Evolutionary conservation across 2,888 invertebrate genomes (phyloP).

Genomic region (Cetonia aurata): DNA sequence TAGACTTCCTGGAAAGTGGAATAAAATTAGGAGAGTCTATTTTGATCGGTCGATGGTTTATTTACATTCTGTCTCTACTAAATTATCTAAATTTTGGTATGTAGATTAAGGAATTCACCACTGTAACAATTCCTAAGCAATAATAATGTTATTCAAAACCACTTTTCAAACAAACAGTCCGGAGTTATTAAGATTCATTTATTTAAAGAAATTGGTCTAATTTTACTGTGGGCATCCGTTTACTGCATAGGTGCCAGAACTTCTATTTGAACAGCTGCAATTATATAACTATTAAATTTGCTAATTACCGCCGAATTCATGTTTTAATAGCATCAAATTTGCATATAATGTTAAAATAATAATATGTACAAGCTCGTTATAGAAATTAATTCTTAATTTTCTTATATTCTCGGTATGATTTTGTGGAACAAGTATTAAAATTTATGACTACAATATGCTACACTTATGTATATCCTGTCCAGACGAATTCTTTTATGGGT

Average conservation of each 20-base stretch:
- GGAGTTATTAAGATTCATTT: too few species aligned
- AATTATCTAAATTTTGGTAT: too few species aligned
- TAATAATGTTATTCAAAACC: too few species aligned
- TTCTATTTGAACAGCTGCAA: conserved; percentile 30
- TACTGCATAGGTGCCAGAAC: conserved; percentile 30
- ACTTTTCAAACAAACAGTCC: too few species aligned
- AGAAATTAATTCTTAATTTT: conserved; percentile 32
- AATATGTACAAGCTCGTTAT: conserved; percentile 33
- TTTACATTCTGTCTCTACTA: too few species aligned
- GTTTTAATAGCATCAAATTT: conserved; percentile 35
- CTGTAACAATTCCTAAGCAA: too few species aligned
- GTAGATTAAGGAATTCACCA: too few species aligned
- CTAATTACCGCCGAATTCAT: conserved; percentile 27
- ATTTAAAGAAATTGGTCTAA: too few species aligned
- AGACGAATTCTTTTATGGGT: conserved; percentile 13
- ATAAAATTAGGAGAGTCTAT: too few species aligned
- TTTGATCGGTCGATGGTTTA: too few species aligned
- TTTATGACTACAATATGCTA: conserved; percentile 16
- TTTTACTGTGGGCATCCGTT: conserved; percentile 1
- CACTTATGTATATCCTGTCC: neutral
- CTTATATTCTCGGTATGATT: conserved; percentile 23
- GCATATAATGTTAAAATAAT: conserved; percentile 38
- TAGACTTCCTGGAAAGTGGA: too few species aligned
- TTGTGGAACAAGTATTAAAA: conserved; percentile 29
- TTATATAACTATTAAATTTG: conserved; percentile 35